Percentiles rank a stretch among this genome's conserved stretches.
These are phyloP conservation scores for Silurus aristotelis DNA, from an alignment of 2,797 vertebrate genomes.

Conservation along the genomic window DNA sequence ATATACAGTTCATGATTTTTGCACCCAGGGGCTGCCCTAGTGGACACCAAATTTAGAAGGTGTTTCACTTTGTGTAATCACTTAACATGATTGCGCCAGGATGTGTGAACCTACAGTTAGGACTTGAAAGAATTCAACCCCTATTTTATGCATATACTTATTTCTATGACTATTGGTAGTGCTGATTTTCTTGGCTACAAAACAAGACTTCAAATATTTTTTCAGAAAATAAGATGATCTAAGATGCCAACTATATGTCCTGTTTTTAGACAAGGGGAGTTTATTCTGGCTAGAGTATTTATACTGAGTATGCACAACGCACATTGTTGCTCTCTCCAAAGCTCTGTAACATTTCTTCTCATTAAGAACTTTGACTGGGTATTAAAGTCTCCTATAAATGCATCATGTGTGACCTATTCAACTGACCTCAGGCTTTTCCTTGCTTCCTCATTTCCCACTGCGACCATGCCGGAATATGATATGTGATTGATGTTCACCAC, in stretches of 20 bases:
- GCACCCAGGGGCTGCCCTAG: background rate
- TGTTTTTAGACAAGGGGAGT: background rate
- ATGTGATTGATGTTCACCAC: background rate
- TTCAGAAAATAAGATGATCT: background rate
- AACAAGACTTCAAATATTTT: background rate
- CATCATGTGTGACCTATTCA: background rate
- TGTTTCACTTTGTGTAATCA: background rate
- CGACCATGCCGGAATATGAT: background rate
- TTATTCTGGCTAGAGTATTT: background rate
- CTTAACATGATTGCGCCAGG: background rate
- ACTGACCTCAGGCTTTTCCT: background rate
- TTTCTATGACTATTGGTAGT: background rate
- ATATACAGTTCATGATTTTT: background rate
- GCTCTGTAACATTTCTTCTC: background rate
- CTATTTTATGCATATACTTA: background rate
- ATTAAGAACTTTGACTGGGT: background rate
- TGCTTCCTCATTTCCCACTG: background rate
- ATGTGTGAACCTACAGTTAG: background rate
- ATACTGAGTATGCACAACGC: background rate
- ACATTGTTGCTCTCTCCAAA: background rate
- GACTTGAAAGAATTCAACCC: background rate
- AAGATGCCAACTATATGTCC: background rate
- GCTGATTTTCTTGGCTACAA: background rate
- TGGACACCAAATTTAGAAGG: background rate
- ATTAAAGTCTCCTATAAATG: slow-evolving; percentile 29